Evolutionary conservation across 2,888 invertebrate genomes (phyloP), one percentile per base, ranked within the genome.

Genomic region (Aphidius colemani): DNA sequence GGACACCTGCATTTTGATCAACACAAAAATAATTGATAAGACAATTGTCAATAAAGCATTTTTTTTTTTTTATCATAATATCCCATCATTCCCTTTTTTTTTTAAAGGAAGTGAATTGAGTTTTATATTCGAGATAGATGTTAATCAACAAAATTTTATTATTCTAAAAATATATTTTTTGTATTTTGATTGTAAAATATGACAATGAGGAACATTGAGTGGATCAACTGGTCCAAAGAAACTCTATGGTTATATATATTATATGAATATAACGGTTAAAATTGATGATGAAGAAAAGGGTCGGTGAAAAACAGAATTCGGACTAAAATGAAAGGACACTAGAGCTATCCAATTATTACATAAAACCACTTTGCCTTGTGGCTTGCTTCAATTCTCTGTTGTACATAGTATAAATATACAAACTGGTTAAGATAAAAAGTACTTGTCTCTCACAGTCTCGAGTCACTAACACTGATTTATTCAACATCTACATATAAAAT

Each of bases 1-100:
- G 69, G 97, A 97, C 71, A 97, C 96, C 96, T 97, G 87, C 45
- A 85, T 83, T 66, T 64, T 64, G 66, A 64, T 65, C 53, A 65
- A 61, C 66, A 64, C 65, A 63, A 62, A 61, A 44, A 53, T 63
- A 18, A 46, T 53, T 51, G 18, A 53, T 39, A 10, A 10, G 41
- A 48, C 55, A 53, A 41, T 61, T 59, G 67, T 63, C 57, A 59
- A 67, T 55, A 18, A 44, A 60, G 49, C 40, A 6, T 13, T 13
- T 46, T 40, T 53, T 53, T n/a, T 51, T 13, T 41, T 44, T 11
- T 6, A 51, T 48, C 8, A 9, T 13, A 45, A 40, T 10, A 55
- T 51, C n/a, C 7, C 39, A 43, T 45, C 59, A 11, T 57, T 51
- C 43, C 53, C 44, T 11, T n/a, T 13, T 8, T 43, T 48, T 10